Conservation (phyloP, 2,797 vertebrate genomes). For the Psittacula echo region DNA sequence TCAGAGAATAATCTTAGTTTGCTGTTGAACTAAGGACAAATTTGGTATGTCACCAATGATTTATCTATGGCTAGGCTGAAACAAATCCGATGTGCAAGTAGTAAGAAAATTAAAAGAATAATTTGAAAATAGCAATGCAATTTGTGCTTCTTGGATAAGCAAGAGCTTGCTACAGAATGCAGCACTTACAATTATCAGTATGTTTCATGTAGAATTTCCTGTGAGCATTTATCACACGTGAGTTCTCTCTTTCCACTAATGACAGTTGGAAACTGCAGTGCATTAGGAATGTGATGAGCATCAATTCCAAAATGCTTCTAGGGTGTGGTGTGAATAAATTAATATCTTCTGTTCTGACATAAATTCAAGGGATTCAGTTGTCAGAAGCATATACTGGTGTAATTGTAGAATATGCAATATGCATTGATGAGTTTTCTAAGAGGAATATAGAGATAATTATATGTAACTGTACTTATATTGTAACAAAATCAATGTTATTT, state of each 20-base stretch:
- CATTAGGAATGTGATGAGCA: background rate
- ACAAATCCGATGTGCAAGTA: background rate
- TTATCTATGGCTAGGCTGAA: background rate
- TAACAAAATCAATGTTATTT: conserved; percentile 49
- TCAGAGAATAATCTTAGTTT: background rate
- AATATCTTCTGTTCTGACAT: conserved; percentile 22
- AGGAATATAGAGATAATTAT: conserved; percentile 42
- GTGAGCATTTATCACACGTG: background rate
- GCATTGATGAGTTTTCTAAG: conserved; percentile 7
- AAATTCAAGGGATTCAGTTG: background rate
- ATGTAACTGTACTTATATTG: conserved; percentile 1
- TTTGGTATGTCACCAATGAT: background rate
- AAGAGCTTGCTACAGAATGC: background rate
- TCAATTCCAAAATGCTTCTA: conserved; percentile 25
- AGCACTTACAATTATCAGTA: background rate
- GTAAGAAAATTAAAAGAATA: background rate
- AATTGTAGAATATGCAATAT: background rate
- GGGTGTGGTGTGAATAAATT: conserved; percentile 14
- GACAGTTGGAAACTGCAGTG: background rate
- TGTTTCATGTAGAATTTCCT: background rate
- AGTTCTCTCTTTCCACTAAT: background rate
- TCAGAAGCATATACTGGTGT: background rate
- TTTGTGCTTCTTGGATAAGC: background rate
- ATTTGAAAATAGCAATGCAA: background rate
- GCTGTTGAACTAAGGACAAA: background rate